A percentile compares a stretch with the other conserved stretches of the same genome.
phyloP scores from a whole-genome alignment of 2,888 invertebrate genomes.

The Tanaodytes sp. region DNA sequence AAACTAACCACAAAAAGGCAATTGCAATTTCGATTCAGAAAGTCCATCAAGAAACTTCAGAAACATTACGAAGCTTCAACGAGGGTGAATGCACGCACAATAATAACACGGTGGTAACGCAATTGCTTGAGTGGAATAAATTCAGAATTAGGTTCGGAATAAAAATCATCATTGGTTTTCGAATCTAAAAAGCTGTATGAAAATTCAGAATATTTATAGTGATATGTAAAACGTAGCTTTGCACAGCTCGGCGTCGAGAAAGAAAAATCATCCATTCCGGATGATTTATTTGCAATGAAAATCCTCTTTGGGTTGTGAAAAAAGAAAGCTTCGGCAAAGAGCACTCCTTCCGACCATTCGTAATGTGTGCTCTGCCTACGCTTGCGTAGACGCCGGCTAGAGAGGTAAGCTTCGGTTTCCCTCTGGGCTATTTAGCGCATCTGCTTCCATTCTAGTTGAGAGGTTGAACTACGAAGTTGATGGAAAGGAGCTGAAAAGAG shows the following conservation, averaged over 20 bases:
- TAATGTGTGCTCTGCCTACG: conserved; percentile 40
- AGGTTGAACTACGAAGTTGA: conserved; percentile 44
- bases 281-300: conserved; percentile 55
- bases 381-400: conserved; percentile 26
- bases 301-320: conserved; percentile 35
- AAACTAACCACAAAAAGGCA: no score
- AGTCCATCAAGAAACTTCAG: no score
- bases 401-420: conserved; percentile 62
- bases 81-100: no score
- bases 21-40: no score
- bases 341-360: conserved; percentile 29
- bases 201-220: neutral
- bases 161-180: no score
- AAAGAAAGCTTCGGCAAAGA: conserved; percentile 27
- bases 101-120: no score
- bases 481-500: conserved; percentile 41
- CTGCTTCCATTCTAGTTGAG: conserved; percentile 61
- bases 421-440: conserved; percentile 70
- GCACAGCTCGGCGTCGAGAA: conserved; percentile 1
- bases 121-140: no score
- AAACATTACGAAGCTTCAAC: no score
- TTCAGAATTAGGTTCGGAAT: no score
- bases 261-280: conserved; percentile 33
- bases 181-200: no score
- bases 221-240: neutral